Evolutionary conservation across 1,140 invertebrate species (phyloP), one percentile per base, ranked within the genome.

Genomic region (Muscidifurax raptorellus): DNA sequence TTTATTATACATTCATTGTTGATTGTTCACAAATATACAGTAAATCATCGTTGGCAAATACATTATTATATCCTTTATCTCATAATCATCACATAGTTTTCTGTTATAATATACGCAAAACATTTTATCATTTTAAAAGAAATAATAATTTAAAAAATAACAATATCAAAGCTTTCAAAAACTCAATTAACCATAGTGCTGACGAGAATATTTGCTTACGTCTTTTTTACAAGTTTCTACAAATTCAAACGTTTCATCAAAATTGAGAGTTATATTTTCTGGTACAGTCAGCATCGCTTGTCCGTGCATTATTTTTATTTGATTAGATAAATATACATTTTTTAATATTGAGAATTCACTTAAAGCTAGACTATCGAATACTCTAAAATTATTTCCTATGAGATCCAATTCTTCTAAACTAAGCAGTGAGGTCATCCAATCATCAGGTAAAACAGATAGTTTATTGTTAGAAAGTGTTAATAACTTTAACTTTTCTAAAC

Each of bases 381-480:
- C 66, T 18, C 0, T 0, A 13, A 88, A 85, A 6, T 47, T 0
- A 44, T 88, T 88, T 0, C 52, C 59, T 4, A 72, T 44, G 10
- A 85, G 22, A 81, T 87, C 85, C 9, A 88, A 52, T 67, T 77
- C 36, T 64, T 59, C 5, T 0, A 88, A 30, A 3, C 25, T 85
- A 0, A 2, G 15, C 25, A 86, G 18, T 0, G 40, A 7, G 2
- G 1, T 0, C 0, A 36, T 9, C 88, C 86, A 88, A 13, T 12
- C 27, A 7, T 1, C 0, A 12, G 83, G 25, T 22, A 88, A 44
- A 0, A 4, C 1, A 3, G 0, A 9, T 1, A 88, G 71, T 3
- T 74, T 10, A 22, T 88, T 88, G 0, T 59, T 9, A 0, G 88
- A 84, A 1, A 88, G n/a, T 18, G 87, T 83, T 25, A 88, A 32